Evolutionary conservation across 2,888 invertebrate species (phyloP), one percentile per base, ranked within the genome.

Genomic region (Aromia moschata): DNA sequence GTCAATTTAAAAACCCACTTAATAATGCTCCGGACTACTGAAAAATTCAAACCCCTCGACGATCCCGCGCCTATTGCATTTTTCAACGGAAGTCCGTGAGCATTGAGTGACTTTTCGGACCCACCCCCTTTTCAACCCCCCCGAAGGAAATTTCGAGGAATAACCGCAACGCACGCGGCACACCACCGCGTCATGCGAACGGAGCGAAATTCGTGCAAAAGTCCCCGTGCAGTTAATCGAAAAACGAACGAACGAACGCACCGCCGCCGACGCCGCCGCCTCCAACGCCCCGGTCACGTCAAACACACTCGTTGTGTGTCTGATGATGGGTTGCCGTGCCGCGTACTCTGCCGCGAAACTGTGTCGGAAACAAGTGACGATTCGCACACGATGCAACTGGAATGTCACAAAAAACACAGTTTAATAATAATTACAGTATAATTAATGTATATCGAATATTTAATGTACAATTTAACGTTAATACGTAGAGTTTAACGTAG

Each of bases 321-420:
- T 37, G 30, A 40, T 43, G 40, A 45, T 43, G 51, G 47, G 57
- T 49, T 56, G 43, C 49, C 57, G 52, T 43, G 57, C 57, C 54
- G 41, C 57, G 51, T 56, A 41, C 30, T 41, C 36, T 43, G 33
- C 53, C 54, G 49, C 38, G 55, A 44, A 64, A 57, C 52, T 56
- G 52, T 60, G 64, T 62, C 64, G 59, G 54, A 59, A 64, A 62
- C 64, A 64, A 61, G 56, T 57, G 57, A 55, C 46, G 51, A 51
- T 51, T 59, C 58, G 56, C 56, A 56, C 57, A 44, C 43, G 52
- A 33, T 38, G 41, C 25, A n/a, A n/a, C n/a, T n/a, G n/a, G n/a
- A n/a, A n/a, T n/a, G n/a, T n/a, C n/a, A n/a, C n/a, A n/a, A n/a
- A n/a, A n/a, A n/a, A n/a, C n/a, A n/a, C n/a, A n/a, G n/a, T n/a